Base-by-base conservation (phyloP, 2,888 invertebrate species). In the Toxonevra muliebris region DNA sequence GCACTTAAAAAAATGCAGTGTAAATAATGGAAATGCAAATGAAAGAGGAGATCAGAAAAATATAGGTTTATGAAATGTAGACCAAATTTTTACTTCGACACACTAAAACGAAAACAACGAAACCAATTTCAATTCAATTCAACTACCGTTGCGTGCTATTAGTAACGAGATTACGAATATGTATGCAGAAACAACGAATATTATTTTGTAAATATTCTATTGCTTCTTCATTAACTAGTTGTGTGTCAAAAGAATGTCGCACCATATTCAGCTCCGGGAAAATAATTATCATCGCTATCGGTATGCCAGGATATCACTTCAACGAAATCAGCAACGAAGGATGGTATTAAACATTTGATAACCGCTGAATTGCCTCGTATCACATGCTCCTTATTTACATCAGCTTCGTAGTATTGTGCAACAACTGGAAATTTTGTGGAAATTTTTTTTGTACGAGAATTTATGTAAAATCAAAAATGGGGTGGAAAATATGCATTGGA, bases 321-420 rank as follows among this genome's bases (percentile, higher is more conserved):
- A 71, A 97, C 94, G 86, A 96, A 96, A 87, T 96, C 96, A 73
- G 94, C 94, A 71, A 96, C 95, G 86, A 95, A 97, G 62, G 94
- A 94, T 43, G 97, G 97, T 80, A 95, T 92, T 78, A 93, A 92
- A 87, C 95, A 95, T 86, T 95, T 95, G 79, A 95, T 88, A 72
- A 95, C 92, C 45, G 94, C 95, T 54, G 93, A 90, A 84, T 95
- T 95, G 70, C 95, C 94, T 70, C 92, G 89, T 77, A 95, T 95
- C 58, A 95, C 94, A 85, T 95, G 94, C 86, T 95, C 95, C 87
- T 95, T 93, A 87, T 94, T 94, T 72, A 95, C 95, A 87, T 95
- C 95, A 61, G 93, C 93, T 86, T 94, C 93, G 87, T 94, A 95
- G 86, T 91, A 92, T 84, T 95, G 95, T 84, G 93, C 93, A 79